Evolutionary conservation across 2,797 vertebrate species (phyloP), one percentile per base, ranked within the genome.

Genomic region (Hyperoplus immaculatus): DNA sequence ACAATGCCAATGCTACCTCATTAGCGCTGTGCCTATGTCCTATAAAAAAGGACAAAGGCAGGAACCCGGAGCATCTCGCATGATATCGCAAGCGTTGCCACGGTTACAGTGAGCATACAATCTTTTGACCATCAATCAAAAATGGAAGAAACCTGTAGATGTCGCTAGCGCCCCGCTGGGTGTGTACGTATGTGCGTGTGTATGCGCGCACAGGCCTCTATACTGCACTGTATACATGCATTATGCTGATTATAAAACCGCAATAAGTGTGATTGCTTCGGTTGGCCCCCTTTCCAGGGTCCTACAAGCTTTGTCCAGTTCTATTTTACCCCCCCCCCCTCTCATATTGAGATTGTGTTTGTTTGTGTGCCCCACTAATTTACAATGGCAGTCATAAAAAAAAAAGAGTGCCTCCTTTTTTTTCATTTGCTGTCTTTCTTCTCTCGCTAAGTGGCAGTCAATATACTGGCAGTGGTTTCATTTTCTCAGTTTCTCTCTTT

Each of bases 191-290:
- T 2, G 21, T 21, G 21, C 21, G 21, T 29, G 29, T 29, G 29
- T 29, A 3, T 29, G 29, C 3, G 29, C 29, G 9, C 43, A 9
- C 18, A 60, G 18, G 16, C 65, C 36, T 65, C 56, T 38, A 39
- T 29, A 29, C 29, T 21, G 21, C 21, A 21, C 21, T 29, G 29
- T 29, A 29, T 29, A 29, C 64, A 84, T 85, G 79, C 85, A 91
- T 90, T 86, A 82, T 78, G 57, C 62, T 87, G 89, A 93, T 91
- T 90, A 84, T 77, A 82, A 29, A 85, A 78, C 61, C 68, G 53
- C 58, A 72, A 82, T 89, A 85, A 87, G 81, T 84, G 76, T 80
- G 78, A 91, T 83, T 90, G 73, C 78, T 79, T 65, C 42, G 50
- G 57, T 74, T 43, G 58, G 71, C 60, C 77, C 21, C 74, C 72